These are phyloP conservation scores for Drosophila cognata DNA, from an alignment of 2,888 invertebrate genomes.

Conservation along the genomic window DNA sequence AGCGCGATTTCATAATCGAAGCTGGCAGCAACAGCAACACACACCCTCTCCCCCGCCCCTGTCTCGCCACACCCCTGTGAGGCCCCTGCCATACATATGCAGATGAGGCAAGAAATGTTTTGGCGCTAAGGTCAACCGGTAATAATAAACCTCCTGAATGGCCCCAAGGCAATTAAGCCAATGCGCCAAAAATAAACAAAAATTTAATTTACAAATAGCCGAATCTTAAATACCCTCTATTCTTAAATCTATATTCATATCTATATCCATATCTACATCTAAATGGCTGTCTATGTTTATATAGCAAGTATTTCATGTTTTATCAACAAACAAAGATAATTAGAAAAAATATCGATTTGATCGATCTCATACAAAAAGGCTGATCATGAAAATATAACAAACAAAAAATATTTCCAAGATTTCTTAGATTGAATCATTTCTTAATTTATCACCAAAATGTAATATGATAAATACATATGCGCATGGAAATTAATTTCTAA, in stretches of 20 bases:
- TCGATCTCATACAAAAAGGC: not conserved
- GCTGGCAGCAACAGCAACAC: conserved; percentile 17
- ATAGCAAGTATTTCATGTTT: not conserved
- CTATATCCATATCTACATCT: not conserved
- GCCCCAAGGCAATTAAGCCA: conserved; percentile 62
- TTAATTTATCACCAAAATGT: not conserved
- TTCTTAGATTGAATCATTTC: too few species aligned
- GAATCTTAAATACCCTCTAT: not conserved
- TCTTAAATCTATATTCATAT: not conserved
- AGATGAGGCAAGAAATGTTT: conserved; percentile 66
- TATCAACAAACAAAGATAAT: not conserved
- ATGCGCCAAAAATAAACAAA: conserved; percentile 25
- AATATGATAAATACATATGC: not conserved
- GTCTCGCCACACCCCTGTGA: not conserved
- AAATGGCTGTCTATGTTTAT: not conserved
- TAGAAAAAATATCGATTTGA: not conserved
- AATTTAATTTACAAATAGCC: not conserved
- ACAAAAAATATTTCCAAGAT: too few species aligned
- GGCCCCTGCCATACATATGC: conserved; percentile 49
- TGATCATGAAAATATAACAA: not conserved
- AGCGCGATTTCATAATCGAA: conserved; percentile 69
- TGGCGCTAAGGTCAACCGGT: conserved; percentile 70
- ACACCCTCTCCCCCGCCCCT: not conserved
- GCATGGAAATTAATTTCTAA: not conserved
- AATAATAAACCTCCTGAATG: conserved; percentile 55